A percentile compares a stretch with the other conserved stretches of the same genome.
These are phyloP conservation scores for Drosophila cyrtoloma DNA, from an alignment of 2,888 invertebrate species.

Conservation along the genomic window DNA sequence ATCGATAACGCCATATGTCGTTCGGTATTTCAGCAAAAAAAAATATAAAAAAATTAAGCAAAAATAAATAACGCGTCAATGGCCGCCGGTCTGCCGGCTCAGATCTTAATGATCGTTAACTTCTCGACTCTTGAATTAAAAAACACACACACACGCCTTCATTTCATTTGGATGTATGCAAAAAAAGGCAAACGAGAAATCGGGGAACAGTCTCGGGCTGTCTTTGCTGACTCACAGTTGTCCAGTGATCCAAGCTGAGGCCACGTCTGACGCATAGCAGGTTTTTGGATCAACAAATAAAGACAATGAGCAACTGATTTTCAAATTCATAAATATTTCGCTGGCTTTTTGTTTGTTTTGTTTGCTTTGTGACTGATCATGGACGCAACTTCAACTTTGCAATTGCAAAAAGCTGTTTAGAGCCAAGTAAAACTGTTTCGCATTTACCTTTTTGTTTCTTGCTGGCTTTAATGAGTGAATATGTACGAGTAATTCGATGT, in stretches of 20 bases:
- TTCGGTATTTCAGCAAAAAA: constrained; percentile 11
- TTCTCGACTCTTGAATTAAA: constrained; percentile 28
- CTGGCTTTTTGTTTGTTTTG: neutral
- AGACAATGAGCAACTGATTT: constrained; percentile 37
- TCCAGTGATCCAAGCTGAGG: constrained; percentile 11
- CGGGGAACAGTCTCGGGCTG: constrained; percentile 36
- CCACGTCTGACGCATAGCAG: constrained; percentile 58
- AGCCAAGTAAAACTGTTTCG: constrained; percentile 28
- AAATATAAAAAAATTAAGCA: neutral
- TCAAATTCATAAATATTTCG: constrained; percentile 32
- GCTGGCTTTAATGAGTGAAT: constrained; percentile 12
- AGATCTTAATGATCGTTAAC: constrained; percentile 40
- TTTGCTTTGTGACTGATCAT: constrained; percentile 37
- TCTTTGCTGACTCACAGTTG: constrained; percentile 46
- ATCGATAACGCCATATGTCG: constrained; percentile 18
- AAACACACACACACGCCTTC: constrained; percentile 25
- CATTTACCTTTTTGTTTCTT: constrained; percentile 36
- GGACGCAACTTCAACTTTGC: constrained; percentile 36
- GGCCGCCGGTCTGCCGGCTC: constrained; percentile 21
- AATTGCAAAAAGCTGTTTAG: constrained; percentile 51
- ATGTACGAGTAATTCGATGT: constrained; percentile 20
- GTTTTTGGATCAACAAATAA: constrained; percentile 34
- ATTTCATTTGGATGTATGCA: constrained; percentile 21
- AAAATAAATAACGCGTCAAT: constrained; percentile 18
- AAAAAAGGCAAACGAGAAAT: constrained; percentile 36